Evolutionary conservation across 2,113 vertebrate genomes (phyloP).

Genomic region (Corythornis madagascariensis): DNA sequence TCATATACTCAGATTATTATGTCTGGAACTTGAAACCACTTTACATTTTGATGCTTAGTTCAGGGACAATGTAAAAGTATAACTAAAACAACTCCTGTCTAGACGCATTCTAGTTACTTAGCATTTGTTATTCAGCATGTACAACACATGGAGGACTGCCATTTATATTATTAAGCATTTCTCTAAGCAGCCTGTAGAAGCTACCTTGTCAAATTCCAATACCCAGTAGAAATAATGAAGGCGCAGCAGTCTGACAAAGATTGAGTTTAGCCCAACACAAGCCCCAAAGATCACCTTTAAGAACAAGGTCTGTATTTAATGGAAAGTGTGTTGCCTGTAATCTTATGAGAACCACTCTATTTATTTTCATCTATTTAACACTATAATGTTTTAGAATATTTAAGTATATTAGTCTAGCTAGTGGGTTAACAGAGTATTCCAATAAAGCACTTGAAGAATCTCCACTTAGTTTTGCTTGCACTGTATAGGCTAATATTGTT

Average conservation of each 20-base stretch:
- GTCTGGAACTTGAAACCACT: constrained; percentile 74
- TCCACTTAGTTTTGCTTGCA: not conserved
- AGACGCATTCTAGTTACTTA: not conserved
- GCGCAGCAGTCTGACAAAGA: not conserved
- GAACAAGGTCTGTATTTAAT: not conserved
- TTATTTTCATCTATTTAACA: not conserved
- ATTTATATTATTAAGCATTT: not conserved
- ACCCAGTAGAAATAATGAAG: not conserved
- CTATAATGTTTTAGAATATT: not conserved
- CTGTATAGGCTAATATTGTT: not conserved
- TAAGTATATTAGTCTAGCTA: not conserved
- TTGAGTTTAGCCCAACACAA: not conserved
- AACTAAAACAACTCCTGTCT: not conserved
- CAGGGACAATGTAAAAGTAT: constrained; percentile 68
- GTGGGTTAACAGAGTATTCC: not conserved
- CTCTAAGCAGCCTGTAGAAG: not conserved
- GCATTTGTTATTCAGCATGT: not conserved
- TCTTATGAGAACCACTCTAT: not conserved
- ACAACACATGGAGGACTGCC: not conserved
- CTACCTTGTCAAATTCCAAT: not conserved
- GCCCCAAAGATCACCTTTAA: not conserved
- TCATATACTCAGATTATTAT: constrained; percentile 66
- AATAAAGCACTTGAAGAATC: not conserved
- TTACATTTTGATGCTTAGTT: constrained; percentile 54
- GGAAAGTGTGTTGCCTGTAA: not conserved